These are phyloP conservation scores for Strix aluco DNA, from an alignment of 2,113 vertebrate species.

Conservation along the genomic window DNA sequence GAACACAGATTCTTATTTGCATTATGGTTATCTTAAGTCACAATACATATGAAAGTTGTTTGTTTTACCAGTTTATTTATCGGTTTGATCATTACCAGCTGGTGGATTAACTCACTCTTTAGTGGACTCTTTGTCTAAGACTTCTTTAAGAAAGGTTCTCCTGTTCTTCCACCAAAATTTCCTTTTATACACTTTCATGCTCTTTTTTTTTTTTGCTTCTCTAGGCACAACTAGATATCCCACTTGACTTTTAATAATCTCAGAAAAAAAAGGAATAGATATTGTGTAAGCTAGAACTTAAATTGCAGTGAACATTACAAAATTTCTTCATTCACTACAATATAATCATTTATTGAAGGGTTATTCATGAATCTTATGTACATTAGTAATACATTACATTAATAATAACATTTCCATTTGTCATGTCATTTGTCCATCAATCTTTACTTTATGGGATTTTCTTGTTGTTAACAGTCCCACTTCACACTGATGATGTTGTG, in stretches of 20 bases:
- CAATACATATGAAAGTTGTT: neutral
- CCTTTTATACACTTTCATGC: neutral
- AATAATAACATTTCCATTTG: neutral
- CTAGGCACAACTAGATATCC: neutral
- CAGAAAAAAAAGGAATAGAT: neutral
- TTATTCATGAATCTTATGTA: neutral
- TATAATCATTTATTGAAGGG: neutral
- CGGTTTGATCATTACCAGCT: neutral
- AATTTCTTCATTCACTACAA: neutral
- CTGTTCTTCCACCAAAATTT: neutral
- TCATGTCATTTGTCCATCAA: neutral
- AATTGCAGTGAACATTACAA: neutral
- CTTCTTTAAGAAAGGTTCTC: neutral
- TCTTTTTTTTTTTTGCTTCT: neutral
- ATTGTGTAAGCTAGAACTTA: neutral
- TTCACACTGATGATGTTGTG: neutral
- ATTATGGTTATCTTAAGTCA: neutral
- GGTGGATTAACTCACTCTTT: neutral
- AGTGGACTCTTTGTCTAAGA: neutral
- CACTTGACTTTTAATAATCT: neutral
- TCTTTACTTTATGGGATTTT: neutral
- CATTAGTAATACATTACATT: neutral
- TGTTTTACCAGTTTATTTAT: neutral
- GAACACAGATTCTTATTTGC: neutral
- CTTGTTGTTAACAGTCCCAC: neutral